A percentile compares a stretch with the other conserved stretches of the same genome.
phyloP scores from a whole-genome alignment of 2,113 vertebrate species.

The Solea senegalensis region DNA sequence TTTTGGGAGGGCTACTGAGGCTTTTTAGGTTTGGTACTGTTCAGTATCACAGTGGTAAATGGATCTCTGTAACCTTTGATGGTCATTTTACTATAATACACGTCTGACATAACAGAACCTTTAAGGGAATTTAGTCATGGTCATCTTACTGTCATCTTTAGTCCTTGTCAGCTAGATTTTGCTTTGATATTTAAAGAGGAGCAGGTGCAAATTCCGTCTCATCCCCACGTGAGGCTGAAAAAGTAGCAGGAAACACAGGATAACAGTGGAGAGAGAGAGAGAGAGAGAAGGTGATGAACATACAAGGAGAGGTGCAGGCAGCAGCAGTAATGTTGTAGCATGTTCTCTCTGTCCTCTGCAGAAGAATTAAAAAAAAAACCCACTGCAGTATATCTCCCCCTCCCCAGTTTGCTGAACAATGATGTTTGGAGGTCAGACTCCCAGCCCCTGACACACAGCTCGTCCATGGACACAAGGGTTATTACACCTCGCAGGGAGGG shows the following conservation, averaged over 20 bases:
- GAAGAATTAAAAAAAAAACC: conserved; percentile 31
- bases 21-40: too few relatives aligned
- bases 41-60: too few relatives aligned
- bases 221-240: background rate
- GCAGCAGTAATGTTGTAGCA: conserved; percentile 34
- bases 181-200: conserved; percentile 1
- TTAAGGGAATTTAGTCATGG: too few relatives aligned
- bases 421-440: conserved; percentile 74
- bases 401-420: conserved; percentile 70
- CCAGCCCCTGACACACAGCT: conserved; percentile 33
- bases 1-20: too few relatives aligned
- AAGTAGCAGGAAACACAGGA: background rate
- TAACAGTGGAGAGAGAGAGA: background rate
- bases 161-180: conserved; percentile 9
- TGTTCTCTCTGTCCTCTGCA: conserved; percentile 61
- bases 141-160: background rate
- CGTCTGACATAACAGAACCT: too few relatives aligned
- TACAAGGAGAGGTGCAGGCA: conserved; percentile 21
- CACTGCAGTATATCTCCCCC: conserved; percentile 67
- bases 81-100: background rate
- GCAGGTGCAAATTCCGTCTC: background rate
- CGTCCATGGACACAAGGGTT: conserved; percentile 1
- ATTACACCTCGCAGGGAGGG: conserved; percentile 20
- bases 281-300: background rate
- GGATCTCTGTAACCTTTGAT: too few relatives aligned